Conservation (phyloP, 2,888 invertebrate genomes). For the Osmoderma eremita region DNA sequence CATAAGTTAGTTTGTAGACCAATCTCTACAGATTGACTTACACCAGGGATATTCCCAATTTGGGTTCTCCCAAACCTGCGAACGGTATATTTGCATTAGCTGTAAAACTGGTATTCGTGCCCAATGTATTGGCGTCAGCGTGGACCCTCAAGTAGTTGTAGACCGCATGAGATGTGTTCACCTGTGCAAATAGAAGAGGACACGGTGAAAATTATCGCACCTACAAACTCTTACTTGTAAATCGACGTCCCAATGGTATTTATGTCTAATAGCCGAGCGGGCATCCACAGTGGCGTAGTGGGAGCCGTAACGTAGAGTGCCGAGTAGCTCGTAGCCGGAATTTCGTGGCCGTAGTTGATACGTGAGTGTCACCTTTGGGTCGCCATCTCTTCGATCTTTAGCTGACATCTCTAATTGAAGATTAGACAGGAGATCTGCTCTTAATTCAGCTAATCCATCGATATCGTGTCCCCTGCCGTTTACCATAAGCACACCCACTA, state of each 20-base stretch:
- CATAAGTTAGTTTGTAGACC: slow-evolving; percentile 35
- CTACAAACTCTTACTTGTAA: slow-evolving; percentile 58
- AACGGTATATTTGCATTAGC: slow-evolving; percentile 59
- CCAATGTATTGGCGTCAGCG: slow-evolving; percentile 52
- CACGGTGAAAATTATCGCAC: slow-evolving; percentile 30
- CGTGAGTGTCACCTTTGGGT: slow-evolving; percentile 55
- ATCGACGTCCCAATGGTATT: slow-evolving; percentile 64
- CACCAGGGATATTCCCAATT: slow-evolving; percentile 52
- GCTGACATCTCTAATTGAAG: slow-evolving; percentile 63
- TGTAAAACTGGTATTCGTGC: slow-evolving; percentile 53
- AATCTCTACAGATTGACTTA: slow-evolving; percentile 46
- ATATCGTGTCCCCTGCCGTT: slow-evolving; percentile 46
- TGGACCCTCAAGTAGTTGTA: slow-evolving; percentile 56
- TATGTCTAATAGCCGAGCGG: slow-evolving; percentile 59
- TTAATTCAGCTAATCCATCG: slow-evolving; percentile 61
- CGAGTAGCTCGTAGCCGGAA: slow-evolving; percentile 55
- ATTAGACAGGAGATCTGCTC: slow-evolving; percentile 61
- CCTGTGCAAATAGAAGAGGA: slow-evolving; percentile 52
- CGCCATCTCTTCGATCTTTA: slow-evolving; percentile 57
- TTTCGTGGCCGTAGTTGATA: slow-evolving; percentile 60
- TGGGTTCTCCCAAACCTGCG: slow-evolving; percentile 57
- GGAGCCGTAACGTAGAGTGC: slow-evolving; percentile 60
- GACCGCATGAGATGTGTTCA: slow-evolving; percentile 57
- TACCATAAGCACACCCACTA: slow-evolving; percentile 45
- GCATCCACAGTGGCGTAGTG: slow-evolving; percentile 62